These are phyloP conservation scores for Holothuria glaberrima DNA, from an alignment of 35 echinoderm and acorn worm species.

Conservation along the genomic window DNA sequence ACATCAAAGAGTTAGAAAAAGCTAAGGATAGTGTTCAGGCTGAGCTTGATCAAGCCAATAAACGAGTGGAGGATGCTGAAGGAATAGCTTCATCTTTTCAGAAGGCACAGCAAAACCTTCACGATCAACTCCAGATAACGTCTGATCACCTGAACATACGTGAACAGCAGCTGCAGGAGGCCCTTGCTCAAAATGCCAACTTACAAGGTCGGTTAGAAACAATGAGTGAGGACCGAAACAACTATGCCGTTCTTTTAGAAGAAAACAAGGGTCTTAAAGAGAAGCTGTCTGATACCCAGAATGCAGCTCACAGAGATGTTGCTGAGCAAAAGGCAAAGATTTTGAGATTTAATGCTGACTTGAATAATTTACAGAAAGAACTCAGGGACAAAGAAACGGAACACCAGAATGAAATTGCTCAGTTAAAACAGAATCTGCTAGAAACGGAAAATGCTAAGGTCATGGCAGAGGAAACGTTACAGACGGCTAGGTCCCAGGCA, in stretches of 20 bases:
- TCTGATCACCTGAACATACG: background rate
- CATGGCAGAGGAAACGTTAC: conserved; percentile 66
- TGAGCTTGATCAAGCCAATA: conserved; percentile 55
- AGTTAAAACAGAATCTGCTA: conserved; percentile 61
- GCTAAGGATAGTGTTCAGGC: conserved; percentile 61
- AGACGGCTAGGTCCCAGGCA: conserved; percentile 27
- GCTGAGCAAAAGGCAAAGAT: conserved; percentile 85
- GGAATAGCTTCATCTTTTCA: conserved; percentile 44
- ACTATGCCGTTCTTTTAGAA: conserved; percentile 70
- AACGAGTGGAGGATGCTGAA: conserved; percentile 49
- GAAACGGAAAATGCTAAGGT: conserved; percentile 73
- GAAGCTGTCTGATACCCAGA: conserved; percentile 79
- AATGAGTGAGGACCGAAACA: conserved; percentile 82
- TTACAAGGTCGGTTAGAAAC: conserved; percentile 93
- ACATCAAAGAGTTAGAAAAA: conserved; percentile 65
- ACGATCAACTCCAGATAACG: conserved; percentile 31
- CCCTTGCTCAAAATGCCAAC: conserved; percentile 80
- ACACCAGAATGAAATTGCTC: conserved; percentile 60
- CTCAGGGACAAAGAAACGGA: conserved; percentile 73
- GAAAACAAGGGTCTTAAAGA: conserved; percentile 82
- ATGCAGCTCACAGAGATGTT: conserved; percentile 72
- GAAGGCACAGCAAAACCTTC: conserved; percentile 26
- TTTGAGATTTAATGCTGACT: conserved; percentile 66
- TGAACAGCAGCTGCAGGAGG: conserved; percentile 77
- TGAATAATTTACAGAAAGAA: conserved; percentile 80